These are phyloP conservation scores for Busarellus nigricollis DNA, from an alignment of 2,797 vertebrate species.

Conservation along the genomic window DNA sequence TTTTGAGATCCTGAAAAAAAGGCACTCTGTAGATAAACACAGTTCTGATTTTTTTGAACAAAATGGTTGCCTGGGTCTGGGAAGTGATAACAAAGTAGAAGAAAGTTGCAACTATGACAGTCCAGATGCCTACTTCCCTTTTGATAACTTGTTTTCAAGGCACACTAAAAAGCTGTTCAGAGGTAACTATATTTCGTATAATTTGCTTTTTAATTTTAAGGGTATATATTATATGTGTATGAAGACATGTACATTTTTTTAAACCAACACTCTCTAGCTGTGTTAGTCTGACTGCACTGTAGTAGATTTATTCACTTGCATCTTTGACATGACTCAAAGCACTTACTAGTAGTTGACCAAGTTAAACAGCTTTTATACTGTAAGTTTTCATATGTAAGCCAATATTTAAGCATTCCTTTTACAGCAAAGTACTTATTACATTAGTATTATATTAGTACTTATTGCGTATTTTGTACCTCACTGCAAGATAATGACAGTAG, in stretches of 20 bases:
- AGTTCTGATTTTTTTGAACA: neutral
- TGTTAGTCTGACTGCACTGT: neutral
- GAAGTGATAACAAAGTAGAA: neutral
- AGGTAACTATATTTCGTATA: conserved; percentile 36
- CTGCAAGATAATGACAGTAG: neutral
- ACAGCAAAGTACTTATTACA: neutral
- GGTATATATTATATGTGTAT: no score
- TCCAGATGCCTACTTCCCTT: neutral
- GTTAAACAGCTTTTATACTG: neutral
- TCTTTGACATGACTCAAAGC: neutral
- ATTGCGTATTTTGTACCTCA: neutral
- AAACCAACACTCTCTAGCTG: neutral
- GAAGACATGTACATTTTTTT: neutral
- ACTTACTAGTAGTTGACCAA: neutral
- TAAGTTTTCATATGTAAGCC: neutral
- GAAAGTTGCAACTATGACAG: neutral
- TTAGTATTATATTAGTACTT: no score
- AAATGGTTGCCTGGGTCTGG: neutral
- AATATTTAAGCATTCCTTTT: neutral
- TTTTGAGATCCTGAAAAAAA: neutral
- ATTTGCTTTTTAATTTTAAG: neutral
- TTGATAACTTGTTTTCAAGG: neutral
- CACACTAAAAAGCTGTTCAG: conserved; percentile 1
- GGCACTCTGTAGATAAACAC: neutral
- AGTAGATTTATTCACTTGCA: neutral